Conservation (phyloP, 2,888 invertebrate species). For the Amphimallon solstitiale region DNA sequence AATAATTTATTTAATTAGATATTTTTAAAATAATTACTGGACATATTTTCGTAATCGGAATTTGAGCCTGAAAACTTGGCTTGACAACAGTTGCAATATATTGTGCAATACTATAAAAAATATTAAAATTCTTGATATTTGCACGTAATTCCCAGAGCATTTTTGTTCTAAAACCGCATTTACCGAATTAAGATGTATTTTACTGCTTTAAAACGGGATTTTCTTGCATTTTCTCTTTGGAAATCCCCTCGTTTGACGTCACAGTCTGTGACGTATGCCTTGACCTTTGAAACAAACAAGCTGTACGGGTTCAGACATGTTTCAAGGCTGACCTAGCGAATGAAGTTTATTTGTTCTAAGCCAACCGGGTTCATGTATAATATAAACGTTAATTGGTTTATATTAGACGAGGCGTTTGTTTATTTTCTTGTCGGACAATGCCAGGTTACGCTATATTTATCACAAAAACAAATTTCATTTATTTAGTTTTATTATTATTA, state of each 20-base stretch:
- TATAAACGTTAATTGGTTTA: no score
- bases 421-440: no score
- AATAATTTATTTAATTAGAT: not conserved
- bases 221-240: not conserved
- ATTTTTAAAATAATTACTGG: not conserved
- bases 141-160: not conserved
- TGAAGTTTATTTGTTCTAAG: no score
- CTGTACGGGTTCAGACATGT: slow-evolving; percentile 13
- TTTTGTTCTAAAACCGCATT: not conserved
- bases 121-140: no score
- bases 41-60: not conserved
- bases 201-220: not conserved
- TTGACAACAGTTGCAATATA: not conserved
- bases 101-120: slow-evolving; percentile 17
- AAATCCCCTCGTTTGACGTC: slow-evolving; percentile 6
- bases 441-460: no score
- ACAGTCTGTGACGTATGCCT: not conserved
- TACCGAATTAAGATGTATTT: not conserved
- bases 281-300: slow-evolving; percentile 7
- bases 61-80: not conserved
- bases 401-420: no score
- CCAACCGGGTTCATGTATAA: no score
- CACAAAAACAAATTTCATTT: no score
- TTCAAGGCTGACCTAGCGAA: not conserved
- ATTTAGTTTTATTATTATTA: no score